Evolutionary conservation across 2,113 vertebrate species (phyloP).

Genomic region (Nothocercus julius): DNA sequence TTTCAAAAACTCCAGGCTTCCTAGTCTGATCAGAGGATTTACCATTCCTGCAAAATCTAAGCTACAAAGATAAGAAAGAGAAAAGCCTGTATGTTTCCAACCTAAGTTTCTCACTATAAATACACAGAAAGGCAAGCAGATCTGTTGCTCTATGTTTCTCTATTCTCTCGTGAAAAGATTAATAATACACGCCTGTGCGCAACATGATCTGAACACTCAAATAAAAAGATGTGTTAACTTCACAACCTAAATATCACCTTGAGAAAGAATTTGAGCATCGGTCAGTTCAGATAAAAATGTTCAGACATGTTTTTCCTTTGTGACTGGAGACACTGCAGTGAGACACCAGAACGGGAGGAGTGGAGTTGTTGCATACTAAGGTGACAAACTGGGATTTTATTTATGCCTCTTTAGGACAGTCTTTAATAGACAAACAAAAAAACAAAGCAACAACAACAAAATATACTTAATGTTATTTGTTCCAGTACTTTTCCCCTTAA

Average conservation of each 20-base stretch:
- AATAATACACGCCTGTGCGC: not conserved
- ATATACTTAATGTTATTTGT: not conserved
- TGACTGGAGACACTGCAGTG: not conserved
- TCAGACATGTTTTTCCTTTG: not conserved
- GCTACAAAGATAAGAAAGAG: not conserved
- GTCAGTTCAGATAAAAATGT: rapidly evolving
- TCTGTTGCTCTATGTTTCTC: not conserved
- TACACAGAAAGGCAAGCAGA: not conserved
- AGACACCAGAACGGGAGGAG: not conserved
- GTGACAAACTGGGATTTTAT: not conserved
- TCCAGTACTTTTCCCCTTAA: rapidly evolving
- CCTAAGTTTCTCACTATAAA: not conserved
- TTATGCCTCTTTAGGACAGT: not conserved
- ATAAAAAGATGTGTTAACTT: not conserved
- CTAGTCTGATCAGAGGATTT: not conserved
- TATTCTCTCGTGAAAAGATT: not conserved
- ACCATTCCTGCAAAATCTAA: not conserved
- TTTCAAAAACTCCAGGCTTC: not conserved
- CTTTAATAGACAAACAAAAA: not conserved
- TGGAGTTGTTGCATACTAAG: not conserved
- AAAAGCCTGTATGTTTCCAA: not conserved
- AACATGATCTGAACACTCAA: not conserved
- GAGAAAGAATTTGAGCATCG: not conserved
- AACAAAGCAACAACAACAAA: too few relatives aligned
- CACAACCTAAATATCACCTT: not conserved